These are phyloP conservation scores for Polyploca ridens DNA, from an alignment of 2,888 invertebrate species.

Conservation along the genomic window DNA sequence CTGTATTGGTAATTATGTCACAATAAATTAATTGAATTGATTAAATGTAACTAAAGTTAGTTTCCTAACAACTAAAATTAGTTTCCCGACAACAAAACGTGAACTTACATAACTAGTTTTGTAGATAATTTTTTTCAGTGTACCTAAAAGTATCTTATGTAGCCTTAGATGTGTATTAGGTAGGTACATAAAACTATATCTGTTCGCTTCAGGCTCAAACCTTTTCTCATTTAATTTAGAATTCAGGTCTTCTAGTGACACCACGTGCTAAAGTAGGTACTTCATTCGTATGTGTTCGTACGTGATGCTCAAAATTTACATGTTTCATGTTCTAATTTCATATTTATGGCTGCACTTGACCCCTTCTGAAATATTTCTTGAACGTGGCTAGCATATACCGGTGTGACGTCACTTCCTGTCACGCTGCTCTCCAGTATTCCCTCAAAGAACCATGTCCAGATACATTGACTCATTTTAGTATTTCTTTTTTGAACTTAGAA, in stretches of 20 bases:
- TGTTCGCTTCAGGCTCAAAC: background rate
- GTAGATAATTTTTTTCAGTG: too few relatives aligned
- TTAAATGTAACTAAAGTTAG: too few relatives aligned
- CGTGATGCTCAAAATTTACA: background rate
- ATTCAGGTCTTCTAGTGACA: conserved; percentile 1
- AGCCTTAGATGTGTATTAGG: too few relatives aligned
- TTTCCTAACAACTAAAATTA: too few relatives aligned
- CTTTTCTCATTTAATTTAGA: conserved; percentile 1
- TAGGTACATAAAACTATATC: background rate
- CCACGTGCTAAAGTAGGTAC: background rate
- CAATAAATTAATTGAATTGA: too few relatives aligned
- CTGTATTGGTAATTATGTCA: too few relatives aligned
- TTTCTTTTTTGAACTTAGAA: too few relatives aligned
- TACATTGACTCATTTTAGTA: too few relatives aligned
- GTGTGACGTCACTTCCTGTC: background rate
- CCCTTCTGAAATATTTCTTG: conserved; percentile 1
- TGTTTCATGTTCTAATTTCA: conserved; percentile 5
- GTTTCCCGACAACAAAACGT: too few relatives aligned
- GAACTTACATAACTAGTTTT: too few relatives aligned
- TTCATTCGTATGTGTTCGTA: background rate
- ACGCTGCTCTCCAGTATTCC: background rate
- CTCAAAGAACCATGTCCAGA: too few relatives aligned
- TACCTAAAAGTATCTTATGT: too few relatives aligned
- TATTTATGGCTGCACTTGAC: conserved; percentile 6
- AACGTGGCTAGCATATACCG: background rate